phyloP scores from a whole-genome alignment of 2,888 invertebrate genomes.

The Leptopilina syphax region DNA sequence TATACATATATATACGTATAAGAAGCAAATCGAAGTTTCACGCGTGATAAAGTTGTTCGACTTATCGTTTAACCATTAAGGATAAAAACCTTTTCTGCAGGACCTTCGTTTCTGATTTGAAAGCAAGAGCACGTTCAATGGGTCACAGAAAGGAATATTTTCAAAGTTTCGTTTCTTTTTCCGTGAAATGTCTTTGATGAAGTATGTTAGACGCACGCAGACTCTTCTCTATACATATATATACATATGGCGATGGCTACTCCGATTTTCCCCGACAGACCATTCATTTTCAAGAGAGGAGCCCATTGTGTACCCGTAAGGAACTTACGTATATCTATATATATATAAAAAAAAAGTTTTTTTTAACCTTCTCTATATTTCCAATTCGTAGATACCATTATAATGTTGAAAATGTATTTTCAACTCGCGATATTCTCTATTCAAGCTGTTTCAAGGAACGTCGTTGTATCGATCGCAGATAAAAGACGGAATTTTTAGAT shows the following conservation, averaged over 20 bases:
- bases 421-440: constrained; percentile 53
- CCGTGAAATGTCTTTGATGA: constrained; percentile 13
- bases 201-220: constrained; percentile 1
- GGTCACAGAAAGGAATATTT: constrained; percentile 31
- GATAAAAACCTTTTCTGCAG: constrained; percentile 11
- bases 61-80: constrained; percentile 34
- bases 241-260: neutral
- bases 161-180: constrained; percentile 10
- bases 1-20: neutral
- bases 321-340: neutral
- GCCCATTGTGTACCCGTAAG: constrained; percentile 49
- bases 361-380: too few species aligned
- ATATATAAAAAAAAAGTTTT: neutral
- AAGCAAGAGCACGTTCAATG: constrained; percentile 20
- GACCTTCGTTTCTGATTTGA: constrained; percentile 9
- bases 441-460: constrained; percentile 51
- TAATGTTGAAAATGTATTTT: constrained; percentile 54
- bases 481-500: constrained; percentile 4
- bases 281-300: constrained; percentile 58
- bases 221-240: neutral
- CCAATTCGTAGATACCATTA: constrained; percentile 52
- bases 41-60: constrained; percentile 13
- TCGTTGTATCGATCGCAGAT: constrained; percentile 53
- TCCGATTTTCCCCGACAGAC: constrained; percentile 57
- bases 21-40: constrained; percentile 5